Base-by-base conservation (phyloP, 2,113 vertebrate genomes). In the Dermatemys mawii region DNA sequence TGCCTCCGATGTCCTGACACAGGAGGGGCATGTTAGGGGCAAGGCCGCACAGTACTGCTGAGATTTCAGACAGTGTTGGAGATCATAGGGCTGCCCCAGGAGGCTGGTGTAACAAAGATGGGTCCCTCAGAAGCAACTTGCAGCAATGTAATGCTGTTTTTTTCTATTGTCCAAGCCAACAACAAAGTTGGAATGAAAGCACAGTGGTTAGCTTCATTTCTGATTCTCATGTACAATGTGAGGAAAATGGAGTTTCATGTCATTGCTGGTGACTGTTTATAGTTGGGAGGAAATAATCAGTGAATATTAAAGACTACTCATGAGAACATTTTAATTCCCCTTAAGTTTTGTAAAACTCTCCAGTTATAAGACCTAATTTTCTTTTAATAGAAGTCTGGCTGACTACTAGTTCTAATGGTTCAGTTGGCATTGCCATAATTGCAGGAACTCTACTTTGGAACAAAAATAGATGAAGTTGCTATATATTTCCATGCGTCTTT, bases 41-140 rank as follows among this genome's bases (percentile, higher is more conserved):
- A 86, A 86, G 29, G 67, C 80, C 81, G 89, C 53, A 9, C 63
- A 94, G 32, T 4, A 24, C n/a, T 84, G 81, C 50, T 41, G 17
- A 60, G 24, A 78, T 82, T 14, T 22, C 73, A 3, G 0, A 0
- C 53, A 32, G 4, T 5, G 35, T 49, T 4, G 2, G 0, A 3
- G 55, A 17, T 60, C 41, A 41, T 24, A 0, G 4, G 7, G 16
- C 53, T 76, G 54, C 41, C 49, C 26, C 35, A 87, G 41, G n/a
- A 90, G 46, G 78, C 27, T 5, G 0, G 3, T 6, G 60, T 11
- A 87, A 21, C 48, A 81, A 80, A 54, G 6, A 27, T 12, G 13
- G 22, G 50, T 35, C 55, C 63, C 3, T 38, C 85, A 1, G 44
- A 6, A 24, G 35, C 11, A 35, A 63, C 13, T 32, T 32, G 41